These are phyloP conservation scores for Turritopsis rubra DNA, from an alignment of 30 jellyfish, hydroid and myxozoan genomes.

Conservation along the genomic window DNA sequence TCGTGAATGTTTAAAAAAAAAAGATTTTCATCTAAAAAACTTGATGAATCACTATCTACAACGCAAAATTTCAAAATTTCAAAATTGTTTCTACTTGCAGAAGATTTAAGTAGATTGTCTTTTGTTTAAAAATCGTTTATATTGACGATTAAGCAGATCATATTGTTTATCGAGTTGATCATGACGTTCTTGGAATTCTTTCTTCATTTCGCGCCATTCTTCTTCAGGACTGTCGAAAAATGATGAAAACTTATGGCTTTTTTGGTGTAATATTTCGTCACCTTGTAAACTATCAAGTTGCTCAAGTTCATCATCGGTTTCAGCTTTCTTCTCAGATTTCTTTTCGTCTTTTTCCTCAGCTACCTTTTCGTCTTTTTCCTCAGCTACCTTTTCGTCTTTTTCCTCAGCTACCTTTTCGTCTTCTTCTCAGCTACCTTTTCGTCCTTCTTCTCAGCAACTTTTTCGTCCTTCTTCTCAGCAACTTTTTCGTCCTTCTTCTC, in stretches of 20 bases:
- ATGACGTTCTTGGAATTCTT: not conserved
- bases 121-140: too few relatives aligned
- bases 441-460: not conserved
- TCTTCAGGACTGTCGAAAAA: not conserved
- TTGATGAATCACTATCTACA: not conserved
- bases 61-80: too few relatives aligned
- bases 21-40: too few relatives aligned
- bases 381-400: not conserved
- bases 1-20: not conserved
- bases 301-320: not conserved
- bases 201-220: not conserved
- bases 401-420: too few relatives aligned
- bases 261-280: not conserved
- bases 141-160: not conserved
- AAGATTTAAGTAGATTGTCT: not conserved
- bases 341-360: not conserved
- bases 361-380: not conserved
- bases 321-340: not conserved
- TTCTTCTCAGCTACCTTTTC: not conserved
- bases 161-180: not conserved
- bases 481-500: too few relatives aligned
- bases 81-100: too few relatives aligned
- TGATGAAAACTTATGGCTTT: not conserved
- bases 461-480: too few relatives aligned
- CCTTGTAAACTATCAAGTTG: not conserved